phyloP scores from a whole-genome alignment of 2,113 vertebrate genomes.

The Poeciliopsis prolifica region DNA sequence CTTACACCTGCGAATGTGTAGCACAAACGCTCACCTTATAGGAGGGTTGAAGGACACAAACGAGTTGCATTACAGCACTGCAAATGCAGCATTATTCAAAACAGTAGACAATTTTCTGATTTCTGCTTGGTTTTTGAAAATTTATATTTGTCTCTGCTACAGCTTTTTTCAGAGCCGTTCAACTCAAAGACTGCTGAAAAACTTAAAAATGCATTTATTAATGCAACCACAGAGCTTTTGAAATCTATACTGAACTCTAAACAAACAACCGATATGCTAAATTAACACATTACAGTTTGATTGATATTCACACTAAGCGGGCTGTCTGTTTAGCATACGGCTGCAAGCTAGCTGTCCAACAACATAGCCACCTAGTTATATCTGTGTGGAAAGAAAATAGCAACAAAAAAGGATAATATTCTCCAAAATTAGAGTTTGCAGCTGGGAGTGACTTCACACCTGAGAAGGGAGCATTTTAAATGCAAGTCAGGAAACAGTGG shows the following conservation, averaged over 20 bases:
- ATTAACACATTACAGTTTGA: neutral
- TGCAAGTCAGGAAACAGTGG: no score
- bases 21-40: slow-evolving; percentile 15
- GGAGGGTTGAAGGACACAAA: neutral
- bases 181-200: neutral
- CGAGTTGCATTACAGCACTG: neutral
- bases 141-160: neutral
- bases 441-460: no score
- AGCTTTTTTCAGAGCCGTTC: neutral
- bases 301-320: no score
- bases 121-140: neutral
- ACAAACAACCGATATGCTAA: neutral
- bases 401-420: no score
- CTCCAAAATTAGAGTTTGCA: no score
- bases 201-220: neutral
- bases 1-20: slow-evolving; percentile 3
- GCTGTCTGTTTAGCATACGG: no score
- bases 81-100: neutral
- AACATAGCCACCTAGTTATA: no score
- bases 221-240: neutral
- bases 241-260: neutral
- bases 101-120: neutral
- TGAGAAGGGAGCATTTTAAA: no score
- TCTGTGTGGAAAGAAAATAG: no score
- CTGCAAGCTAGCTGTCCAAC: no score